Conservation (phyloP, 2,797 vertebrate genomes). For the Lycodopsis pacificus region DNA sequence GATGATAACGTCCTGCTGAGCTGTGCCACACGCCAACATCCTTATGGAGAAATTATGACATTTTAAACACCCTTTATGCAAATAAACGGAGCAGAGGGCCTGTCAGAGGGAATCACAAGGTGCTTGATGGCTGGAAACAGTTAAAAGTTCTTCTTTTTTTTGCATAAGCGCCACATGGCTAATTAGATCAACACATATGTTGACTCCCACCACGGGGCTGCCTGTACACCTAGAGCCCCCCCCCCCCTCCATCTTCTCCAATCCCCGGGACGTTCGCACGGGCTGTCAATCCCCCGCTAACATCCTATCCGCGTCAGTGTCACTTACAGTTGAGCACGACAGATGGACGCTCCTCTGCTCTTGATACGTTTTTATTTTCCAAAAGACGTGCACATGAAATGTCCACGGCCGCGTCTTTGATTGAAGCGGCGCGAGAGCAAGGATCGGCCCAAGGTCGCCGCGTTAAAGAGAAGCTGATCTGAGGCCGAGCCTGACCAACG, state of each 20-base stretch:
- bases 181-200: constrained; percentile 59
- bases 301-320: constrained; percentile 39
- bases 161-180: constrained; percentile 38
- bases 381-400: constrained; percentile 25
- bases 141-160: constrained; percentile 48
- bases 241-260: constrained; percentile 1
- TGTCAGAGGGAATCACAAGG: constrained; percentile 59
- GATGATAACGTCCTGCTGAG: constrained; percentile 57
- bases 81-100: constrained; percentile 41
- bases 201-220: constrained; percentile 31
- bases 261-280: constrained; percentile 36
- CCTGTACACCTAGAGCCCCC: constrained; percentile 14
- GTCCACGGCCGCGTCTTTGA: constrained; percentile 17
- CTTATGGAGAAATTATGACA: constrained; percentile 52
- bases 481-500: constrained; percentile 25
- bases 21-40: constrained; percentile 44
- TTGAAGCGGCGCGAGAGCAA: constrained; percentile 17
- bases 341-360: not conserved
- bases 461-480: constrained; percentile 40
- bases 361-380: constrained; percentile 12
- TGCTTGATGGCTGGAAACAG: constrained; percentile 59
- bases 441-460: constrained; percentile 49
- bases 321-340: constrained; percentile 15
- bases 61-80: constrained; percentile 66
- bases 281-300: constrained; percentile 39